phyloP scores from a whole-genome alignment of 1,140 invertebrate species.

The Macrosteles quadrilineatus region DNA sequence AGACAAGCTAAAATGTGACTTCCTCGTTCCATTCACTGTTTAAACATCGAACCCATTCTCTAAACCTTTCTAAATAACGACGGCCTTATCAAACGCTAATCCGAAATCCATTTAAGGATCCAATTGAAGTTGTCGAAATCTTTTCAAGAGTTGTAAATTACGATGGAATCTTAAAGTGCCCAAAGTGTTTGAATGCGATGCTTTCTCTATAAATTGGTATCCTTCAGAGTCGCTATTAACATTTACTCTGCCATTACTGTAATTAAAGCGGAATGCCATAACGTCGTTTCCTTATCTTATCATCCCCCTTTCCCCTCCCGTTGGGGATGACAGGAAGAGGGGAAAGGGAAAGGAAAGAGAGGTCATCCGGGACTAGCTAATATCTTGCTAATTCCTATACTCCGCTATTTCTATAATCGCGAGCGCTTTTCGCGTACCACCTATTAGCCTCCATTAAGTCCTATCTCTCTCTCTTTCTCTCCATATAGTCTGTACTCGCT shows the following conservation, averaged over 20 bases:
- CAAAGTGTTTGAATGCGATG: constrained; percentile 15
- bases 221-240: constrained; percentile 24
- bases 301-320: constrained; percentile 10
- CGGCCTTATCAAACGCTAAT: constrained; percentile 14
- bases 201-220: constrained; percentile 30
- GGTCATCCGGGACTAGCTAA: constrained; percentile 29
- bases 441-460: constrained; percentile 26
- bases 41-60: neutral
- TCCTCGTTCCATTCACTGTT: too few species aligned
- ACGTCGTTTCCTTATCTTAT: constrained; percentile 25
- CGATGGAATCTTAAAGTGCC: constrained; percentile 19
- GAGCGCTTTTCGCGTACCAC: constrained; percentile 2
- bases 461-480: neutral
- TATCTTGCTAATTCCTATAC: constrained; percentile 28
- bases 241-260: constrained; percentile 28
- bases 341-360: constrained; percentile 7
- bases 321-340: neutral
- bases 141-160: constrained; percentile 27
- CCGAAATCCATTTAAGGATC: constrained; percentile 24
- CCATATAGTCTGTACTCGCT: neutral
- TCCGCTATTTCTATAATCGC: constrained; percentile 28
- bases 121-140: constrained; percentile 26
- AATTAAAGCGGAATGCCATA: constrained; percentile 29
- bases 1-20: too few species aligned
- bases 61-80: constrained; percentile 10